Conservation (phyloP, 2,888 invertebrate genomes). For the Holacanthella duospinosa region DNA sequence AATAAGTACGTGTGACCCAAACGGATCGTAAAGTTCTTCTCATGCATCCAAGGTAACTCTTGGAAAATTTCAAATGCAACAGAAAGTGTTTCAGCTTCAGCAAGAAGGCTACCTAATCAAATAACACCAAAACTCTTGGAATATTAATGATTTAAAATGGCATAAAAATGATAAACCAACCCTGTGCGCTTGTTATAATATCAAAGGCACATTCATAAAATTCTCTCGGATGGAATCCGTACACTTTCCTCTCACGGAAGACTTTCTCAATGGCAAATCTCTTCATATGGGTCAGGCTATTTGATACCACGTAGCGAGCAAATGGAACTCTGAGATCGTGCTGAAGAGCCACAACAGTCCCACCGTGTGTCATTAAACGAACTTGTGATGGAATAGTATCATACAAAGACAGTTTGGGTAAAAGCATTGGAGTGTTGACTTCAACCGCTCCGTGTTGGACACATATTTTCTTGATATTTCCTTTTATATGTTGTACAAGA, state of each 20-base stretch:
- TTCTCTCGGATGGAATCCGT: conserved; percentile 78
- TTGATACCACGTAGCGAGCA: conserved; percentile 70
- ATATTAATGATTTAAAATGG: background rate
- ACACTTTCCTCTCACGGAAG: conserved; percentile 59
- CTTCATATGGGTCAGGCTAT: conserved; percentile 63
- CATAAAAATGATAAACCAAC: too few relatives aligned
- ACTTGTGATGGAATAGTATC: conserved; percentile 54
- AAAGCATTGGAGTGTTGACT: conserved; percentile 65
- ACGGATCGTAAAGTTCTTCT: conserved; percentile 57
- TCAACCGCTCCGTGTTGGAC: conserved; percentile 68
- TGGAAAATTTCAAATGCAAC: conserved; percentile 64
- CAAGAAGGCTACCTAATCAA: conserved; percentile 55
- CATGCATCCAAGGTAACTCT: conserved; percentile 55
- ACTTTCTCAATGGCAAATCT: conserved; percentile 79
- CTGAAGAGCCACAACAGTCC: conserved; percentile 72
- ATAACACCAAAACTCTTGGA: conserved; percentile 13
- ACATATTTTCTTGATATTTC: conserved; percentile 43
- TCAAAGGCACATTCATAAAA: conserved; percentile 86
- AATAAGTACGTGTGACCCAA: conserved; percentile 70
- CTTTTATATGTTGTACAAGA: conserved; percentile 27
- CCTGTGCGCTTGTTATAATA: conserved; percentile 61
- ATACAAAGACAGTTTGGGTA: conserved; percentile 56
- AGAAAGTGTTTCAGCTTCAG: conserved; percentile 75
- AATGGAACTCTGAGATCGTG: conserved; percentile 71
- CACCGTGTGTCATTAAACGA: conserved; percentile 74